Evolutionary conservation across 2,888 invertebrate genomes (phyloP), one percentile per base, ranked within the genome.

Genomic region (Lycaena phlaeas): DNA sequence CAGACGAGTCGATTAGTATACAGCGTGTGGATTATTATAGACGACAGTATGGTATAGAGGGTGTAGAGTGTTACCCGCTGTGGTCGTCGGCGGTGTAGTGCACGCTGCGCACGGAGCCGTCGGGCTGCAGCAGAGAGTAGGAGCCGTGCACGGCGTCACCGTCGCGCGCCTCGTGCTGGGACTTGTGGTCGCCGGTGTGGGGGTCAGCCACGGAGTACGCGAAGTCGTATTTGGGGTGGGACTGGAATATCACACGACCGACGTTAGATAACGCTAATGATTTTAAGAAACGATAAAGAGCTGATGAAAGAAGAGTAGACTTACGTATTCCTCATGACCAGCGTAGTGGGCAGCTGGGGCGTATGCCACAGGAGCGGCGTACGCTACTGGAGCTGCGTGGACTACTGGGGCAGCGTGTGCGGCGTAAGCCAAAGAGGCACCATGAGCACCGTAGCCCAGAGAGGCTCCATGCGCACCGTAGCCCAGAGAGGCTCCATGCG

Each of bases 131-230:
- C 26, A 85, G 64, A 14, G 75, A 77, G 61, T 87, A 87, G 55
- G 84, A 79, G 28, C 87, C 87, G 56, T 82, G 76, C 31, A 87
- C 87, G 27, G 64, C 61, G 52, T 74, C 76, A 27, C 77, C 77
- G 46, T 77, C 76, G 41, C 66, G 59, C 48, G 52, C 54, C 52
- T 82, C 82, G 53, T 73, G 71, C 57, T 74, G 75, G 36, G 62
- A 58, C 57, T 85, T 84, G 56, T 79, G 73, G 63, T 85, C 82
- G 10, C 84, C 86, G 37, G 84, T 82, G 49, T 85, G 79, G 10
- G 68, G 68, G 55, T 82, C 82, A 25, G 70, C 60, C 37, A 82
- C 81, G 41, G 75, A 76, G 59, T 82, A 81, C 36, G 68, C 68
- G 57, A 64, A 78, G 53, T 68, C 59, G 50, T 66, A 66, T 51